phyloP scores from a whole-genome alignment of 2,888 invertebrate species.

The Coelinius sp. region DNA sequence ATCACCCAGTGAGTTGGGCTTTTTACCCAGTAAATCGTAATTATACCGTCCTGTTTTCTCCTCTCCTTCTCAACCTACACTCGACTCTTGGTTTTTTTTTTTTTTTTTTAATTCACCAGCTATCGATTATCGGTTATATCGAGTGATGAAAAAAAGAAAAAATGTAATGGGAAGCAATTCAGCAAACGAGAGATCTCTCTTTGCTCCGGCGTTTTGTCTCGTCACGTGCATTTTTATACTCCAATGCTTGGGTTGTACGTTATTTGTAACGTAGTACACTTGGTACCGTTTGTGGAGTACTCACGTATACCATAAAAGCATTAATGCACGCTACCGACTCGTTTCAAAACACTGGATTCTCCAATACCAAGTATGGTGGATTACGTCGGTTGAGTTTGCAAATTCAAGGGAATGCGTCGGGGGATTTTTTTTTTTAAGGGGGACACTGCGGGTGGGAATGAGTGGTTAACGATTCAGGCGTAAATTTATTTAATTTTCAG shows the following conservation, averaged over 20 bases:
- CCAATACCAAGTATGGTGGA: conserved; percentile 9
- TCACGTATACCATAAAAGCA: conserved; percentile 31
- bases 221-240: conserved; percentile 22
- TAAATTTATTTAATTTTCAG: conserved; percentile 8
- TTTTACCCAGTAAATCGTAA: conserved; percentile 23
- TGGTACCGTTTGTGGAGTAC: conserved; percentile 57
- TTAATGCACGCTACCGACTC: conserved; percentile 11
- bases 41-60: conserved; percentile 42
- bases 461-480: conserved; percentile 7
- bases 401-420: background rate
- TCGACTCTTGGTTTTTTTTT: conserved; percentile 36
- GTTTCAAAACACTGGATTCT: conserved; percentile 26
- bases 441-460: background rate
- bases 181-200: conserved; percentile 24
- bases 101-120: conserved; percentile 43
- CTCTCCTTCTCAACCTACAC: conserved; percentile 25
- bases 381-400: conserved; percentile 2
- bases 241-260: conserved; percentile 29
- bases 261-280: conserved; percentile 58
- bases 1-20: conserved; percentile 42
- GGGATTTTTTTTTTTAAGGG: background rate
- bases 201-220: background rate
- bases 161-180: background rate
- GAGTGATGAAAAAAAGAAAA: background rate
- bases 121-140: conserved; percentile 41